These are phyloP conservation scores for Hippolais icterina DNA, from an alignment of 2,113 vertebrate species.

Conservation along the genomic window DNA sequence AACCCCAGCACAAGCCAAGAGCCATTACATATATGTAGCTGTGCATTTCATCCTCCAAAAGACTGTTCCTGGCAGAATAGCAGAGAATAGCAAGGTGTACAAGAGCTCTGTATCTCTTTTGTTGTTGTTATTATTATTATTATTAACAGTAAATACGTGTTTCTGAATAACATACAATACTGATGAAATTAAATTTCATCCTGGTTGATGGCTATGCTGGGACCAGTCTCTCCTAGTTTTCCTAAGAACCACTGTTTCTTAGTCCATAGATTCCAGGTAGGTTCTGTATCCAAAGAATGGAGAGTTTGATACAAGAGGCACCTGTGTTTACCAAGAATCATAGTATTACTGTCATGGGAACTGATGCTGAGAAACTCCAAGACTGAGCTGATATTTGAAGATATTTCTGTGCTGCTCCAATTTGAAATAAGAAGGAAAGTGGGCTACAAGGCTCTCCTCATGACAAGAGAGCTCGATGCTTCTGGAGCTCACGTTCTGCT, in stretches of 20 bases:
- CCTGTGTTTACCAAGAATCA: background rate
- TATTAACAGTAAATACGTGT: background rate
- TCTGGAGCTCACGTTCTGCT: constrained; percentile 25
- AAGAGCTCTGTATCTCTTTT: background rate
- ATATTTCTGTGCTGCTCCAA: background rate
- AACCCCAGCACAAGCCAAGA: background rate
- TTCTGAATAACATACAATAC: background rate
- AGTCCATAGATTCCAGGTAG: background rate
- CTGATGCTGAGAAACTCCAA: background rate
- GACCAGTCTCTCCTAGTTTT: background rate
- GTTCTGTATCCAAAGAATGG: background rate
- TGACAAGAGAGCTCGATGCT: background rate
- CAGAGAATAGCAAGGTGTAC: background rate
- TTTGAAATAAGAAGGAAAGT: constrained; percentile 34
- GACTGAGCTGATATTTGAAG: constrained; percentile 32
- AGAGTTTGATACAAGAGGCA: background rate
- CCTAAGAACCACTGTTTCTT: background rate
- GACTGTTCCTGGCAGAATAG: background rate
- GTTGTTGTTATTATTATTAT: too few species aligned
- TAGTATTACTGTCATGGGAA: background rate
- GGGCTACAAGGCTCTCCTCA: background rate
- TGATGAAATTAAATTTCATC: background rate
- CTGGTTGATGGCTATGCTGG: background rate
- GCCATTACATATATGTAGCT: background rate
- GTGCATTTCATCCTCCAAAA: background rate